Evolutionary conservation across 64 coral and sea anemone genomes (phyloP), one percentile per base, ranked within the genome.

Genomic region (Pocillopora damicornis): DNA sequence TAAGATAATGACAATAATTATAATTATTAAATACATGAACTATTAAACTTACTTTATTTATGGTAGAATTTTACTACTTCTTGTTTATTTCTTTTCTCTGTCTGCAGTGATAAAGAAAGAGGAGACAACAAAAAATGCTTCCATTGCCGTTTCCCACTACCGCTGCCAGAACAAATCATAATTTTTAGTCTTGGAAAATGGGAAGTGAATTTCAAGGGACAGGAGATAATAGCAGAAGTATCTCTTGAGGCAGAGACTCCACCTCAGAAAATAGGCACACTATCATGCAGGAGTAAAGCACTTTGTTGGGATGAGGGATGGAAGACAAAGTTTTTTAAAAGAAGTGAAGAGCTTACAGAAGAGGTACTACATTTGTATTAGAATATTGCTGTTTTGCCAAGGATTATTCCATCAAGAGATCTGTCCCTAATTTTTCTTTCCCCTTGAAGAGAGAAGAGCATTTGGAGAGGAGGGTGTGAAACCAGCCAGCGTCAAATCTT

Each of bases 171-270:
- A 37, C 94, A 96, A 77, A 87, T 96, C 6, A 75, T 96, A 83
- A 18, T 96, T 58, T 96, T 96, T 90, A 85, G 89, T 90, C 78
- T 85, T 71, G 94, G 94, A 56, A 85, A 96, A 62, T 96, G 94
- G 94, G 83, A 87, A 18, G 23, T 73, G 25, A 5, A 75, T 75
- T 79, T 92, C 51, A 82, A 80, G 13, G 61, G 82, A 58, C 88
- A 81, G 17, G 74, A 81, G 25, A 92, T 95, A 35, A 68, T 88
- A 71, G 87, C 86, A 15, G 94, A 95, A 64, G 72, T 96, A 15
- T 93, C 88, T 65, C 75, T 96, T 15, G 91, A 96, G 13, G 37
- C 71, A 57, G 94, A 93, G 76, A 69, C 75, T 14, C 73, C 88
- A 45, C 83, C 94, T 1, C 75, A 90, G 45, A 96, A 80, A 72